phyloP scores from a whole-genome alignment of 2,797 vertebrate species.

The Anabacerthia variegaticeps region DNA sequence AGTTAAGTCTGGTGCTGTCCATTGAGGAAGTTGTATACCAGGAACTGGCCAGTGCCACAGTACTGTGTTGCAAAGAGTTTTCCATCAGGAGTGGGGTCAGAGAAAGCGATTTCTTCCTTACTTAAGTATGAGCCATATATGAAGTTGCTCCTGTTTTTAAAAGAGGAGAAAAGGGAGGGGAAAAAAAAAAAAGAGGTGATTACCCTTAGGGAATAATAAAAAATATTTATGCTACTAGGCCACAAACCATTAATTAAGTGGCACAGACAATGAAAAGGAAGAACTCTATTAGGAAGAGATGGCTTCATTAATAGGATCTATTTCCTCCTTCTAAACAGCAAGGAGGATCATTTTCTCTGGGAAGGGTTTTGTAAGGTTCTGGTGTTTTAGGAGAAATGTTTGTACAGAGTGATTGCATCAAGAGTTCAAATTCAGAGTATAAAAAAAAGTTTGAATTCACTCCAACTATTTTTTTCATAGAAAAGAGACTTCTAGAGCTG shows the following conservation, averaged over 20 bases:
- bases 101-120: conserved; percentile 99
- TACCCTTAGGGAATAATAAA: background rate
- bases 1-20: conserved; percentile 76
- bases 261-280: background rate
- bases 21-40: conserved; percentile 99
- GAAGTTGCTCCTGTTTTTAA: conserved; percentile 91
- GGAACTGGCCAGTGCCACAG: conserved; percentile 96
- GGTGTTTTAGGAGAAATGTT: background rate
- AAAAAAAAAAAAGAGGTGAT: background rate
- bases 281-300: background rate
- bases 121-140: conserved; percentile 96
- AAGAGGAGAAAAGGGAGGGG: background rate
- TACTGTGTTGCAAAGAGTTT: conserved; percentile 97
- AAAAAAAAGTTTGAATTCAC: background rate
- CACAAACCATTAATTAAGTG: background rate
- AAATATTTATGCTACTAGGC: background rate
- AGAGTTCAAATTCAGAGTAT: background rate
- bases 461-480: background rate
- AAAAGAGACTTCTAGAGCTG: background rate
- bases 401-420: background rate
- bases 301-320: background rate
- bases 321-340: background rate
- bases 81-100: conserved; percentile 96
- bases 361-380: background rate
- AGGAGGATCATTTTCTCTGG: background rate